Conservation (phyloP, 1,140 invertebrate species). For the Musca vetustissima region DNA sequence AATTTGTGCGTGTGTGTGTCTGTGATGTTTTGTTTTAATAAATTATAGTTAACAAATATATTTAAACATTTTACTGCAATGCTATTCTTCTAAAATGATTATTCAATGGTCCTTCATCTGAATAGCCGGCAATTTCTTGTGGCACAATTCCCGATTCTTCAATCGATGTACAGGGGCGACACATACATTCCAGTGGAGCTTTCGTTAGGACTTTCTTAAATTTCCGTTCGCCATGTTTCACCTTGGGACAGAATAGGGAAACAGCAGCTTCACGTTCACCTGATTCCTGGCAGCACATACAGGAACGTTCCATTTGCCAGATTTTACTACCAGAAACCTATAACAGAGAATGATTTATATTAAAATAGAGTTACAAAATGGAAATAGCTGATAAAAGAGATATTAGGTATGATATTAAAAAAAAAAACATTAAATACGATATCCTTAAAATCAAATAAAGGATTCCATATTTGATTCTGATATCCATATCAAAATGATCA, state of each 20-base stretch:
- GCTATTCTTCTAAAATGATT: constrained; percentile 70
- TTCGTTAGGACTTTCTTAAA: constrained; percentile 88
- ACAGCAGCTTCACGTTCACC: constrained; percentile 88
- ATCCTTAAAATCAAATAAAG: too few relatives aligned
- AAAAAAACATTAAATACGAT: too few relatives aligned
- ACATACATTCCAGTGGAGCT: constrained; percentile 91
- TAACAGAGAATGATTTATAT: too few relatives aligned
- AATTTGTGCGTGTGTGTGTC: not conserved
- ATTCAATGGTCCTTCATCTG: constrained; percentile 75
- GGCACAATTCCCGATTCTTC: constrained; percentile 85
- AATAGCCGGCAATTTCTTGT: constrained; percentile 85
- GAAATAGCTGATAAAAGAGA: too few relatives aligned
- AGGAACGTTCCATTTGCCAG: constrained; percentile 93
- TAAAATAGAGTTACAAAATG: too few relatives aligned
- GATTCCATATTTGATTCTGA: too few relatives aligned
- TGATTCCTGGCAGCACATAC: constrained; percentile 93
- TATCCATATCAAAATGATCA: too few relatives aligned
- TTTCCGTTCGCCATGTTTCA: constrained; percentile 80
- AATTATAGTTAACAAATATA: too few relatives aligned
- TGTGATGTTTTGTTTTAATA: too few relatives aligned
- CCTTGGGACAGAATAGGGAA: constrained; percentile 85
- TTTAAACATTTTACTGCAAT: constrained; percentile 55
- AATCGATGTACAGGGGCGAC: constrained; percentile 84
- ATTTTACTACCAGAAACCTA: constrained; percentile 94
- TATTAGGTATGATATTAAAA: too few relatives aligned